Base-by-base conservation (phyloP, 30 jellyfish, hydroid and myxozoan genomes). In the Mastigias papua region DNA sequence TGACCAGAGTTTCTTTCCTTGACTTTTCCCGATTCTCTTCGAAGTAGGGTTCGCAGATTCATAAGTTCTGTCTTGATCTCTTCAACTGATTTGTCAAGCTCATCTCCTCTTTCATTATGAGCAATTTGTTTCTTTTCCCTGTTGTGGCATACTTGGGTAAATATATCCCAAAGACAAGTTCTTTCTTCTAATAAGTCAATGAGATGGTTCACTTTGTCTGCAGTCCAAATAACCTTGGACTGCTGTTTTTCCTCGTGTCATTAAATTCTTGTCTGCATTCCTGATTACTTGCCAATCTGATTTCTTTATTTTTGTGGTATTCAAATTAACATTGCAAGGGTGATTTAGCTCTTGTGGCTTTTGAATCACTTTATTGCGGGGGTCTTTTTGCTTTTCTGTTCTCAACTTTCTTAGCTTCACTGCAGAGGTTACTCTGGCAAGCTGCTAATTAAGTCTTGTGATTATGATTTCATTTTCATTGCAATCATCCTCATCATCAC, bases 111-210 rank as follows among this genome's bases (percentile, higher is more conserved):
- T 23, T 78, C 89, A 50, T 20, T 35, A 22, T 42, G 29, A 10
- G 87, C 73, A 9, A 28, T 46, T 75, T 75, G 78, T n/a, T 75
- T 75, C n/a, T 50, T 75, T n/a, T 75, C 87, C 75, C 87, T 75
- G 87, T 46, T 17, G 48, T 75, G 87, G 87, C 48, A 75, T 42
- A 76, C 30, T 69, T 35, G 78, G 48, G 26, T 28, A 46, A 34
- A 75, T 10, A 75, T 50, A 46, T 25, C 75, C 87, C 87, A 75
- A 75, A 75, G 87, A 50, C 73, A 75, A 13, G 87, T 35, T 57
- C 87, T 75, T 50, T 35, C 87, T 46, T 75, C 87, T 46, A 75
- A 26, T 57, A 75, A 75, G 31, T 46, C 87, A 75, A 75, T 34
- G 35, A 75, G 87, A 28, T 35, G 78, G 7, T 75, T 75, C 48